These are phyloP conservation scores for Forbesichthys papilliferus DNA, from an alignment of 2,113 vertebrate species.

Conservation along the genomic window DNA sequence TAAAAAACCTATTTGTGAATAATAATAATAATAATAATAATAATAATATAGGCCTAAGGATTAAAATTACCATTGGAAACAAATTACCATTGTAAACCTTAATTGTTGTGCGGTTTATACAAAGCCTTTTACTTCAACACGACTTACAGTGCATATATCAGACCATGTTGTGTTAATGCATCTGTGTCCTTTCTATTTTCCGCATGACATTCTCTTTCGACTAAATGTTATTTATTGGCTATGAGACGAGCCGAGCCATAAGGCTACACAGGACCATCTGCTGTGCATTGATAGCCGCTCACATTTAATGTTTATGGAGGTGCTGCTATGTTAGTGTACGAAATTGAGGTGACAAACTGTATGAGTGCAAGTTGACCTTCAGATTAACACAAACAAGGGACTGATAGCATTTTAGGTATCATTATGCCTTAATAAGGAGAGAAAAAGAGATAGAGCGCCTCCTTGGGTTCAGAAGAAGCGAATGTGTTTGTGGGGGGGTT, in stretches of 20 bases:
- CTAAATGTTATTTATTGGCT: slow-evolving; percentile 57
- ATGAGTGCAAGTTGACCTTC: slow-evolving; percentile 58
- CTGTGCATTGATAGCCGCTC: slow-evolving; percentile 63
- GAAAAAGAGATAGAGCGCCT: background rate
- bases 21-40: too few species aligned
- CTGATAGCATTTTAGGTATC: slow-evolving; percentile 19
- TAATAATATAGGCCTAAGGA: too few species aligned
- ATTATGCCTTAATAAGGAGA: slow-evolving; percentile 15
- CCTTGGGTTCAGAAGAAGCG: background rate
- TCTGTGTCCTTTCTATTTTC: slow-evolving; percentile 32
- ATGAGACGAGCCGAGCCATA: slow-evolving; percentile 36
- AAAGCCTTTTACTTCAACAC: background rate
- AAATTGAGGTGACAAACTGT: slow-evolving; percentile 48
- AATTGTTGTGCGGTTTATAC: background rate
- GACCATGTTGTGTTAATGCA: slow-evolving; percentile 27
- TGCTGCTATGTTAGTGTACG: slow-evolving; percentile 43
- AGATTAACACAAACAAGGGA: slow-evolving; percentile 41
- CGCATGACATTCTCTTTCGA: slow-evolving; percentile 43
- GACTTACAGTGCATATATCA: background rate
- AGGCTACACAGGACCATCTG: slow-evolving; percentile 61
- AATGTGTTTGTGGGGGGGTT: background rate
- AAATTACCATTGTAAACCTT: too few species aligned
- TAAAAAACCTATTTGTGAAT: too few species aligned
- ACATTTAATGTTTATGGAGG: slow-evolving; percentile 65
- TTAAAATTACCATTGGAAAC: too few species aligned